Conservation (phyloP, 1,140 invertebrate species). For the Bilobella aurantiaca region DNA sequence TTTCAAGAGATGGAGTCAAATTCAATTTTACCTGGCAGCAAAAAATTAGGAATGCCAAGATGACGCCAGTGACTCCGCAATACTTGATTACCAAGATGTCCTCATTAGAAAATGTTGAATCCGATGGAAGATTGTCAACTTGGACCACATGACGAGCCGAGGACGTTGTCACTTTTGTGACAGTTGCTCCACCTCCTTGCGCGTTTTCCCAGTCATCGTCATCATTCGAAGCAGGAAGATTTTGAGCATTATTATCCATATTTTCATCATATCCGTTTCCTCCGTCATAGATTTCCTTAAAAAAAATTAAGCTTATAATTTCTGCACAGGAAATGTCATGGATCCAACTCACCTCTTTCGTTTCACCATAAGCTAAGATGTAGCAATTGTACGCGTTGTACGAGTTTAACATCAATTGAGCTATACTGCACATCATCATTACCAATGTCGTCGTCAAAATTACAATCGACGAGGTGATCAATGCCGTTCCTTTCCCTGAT, state of each 20-base stretch:
- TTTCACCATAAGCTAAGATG: conserved; percentile 30
- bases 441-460: conserved; percentile 33
- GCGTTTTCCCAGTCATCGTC: conserved; percentile 9
- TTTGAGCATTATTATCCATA: background rate
- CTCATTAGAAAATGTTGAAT: conserved; percentile 19
- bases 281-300: background rate
- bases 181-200: background rate
- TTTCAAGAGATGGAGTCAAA: too few relatives aligned
- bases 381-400: conserved; percentile 35
- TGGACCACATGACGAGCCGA: background rate
- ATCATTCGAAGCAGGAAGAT: conserved; percentile 11
- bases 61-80: conserved; percentile 25
- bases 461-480: conserved; percentile 31
- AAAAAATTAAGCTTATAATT: background rate
- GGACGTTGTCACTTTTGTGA: background rate
- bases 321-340: background rate
- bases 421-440: conserved; percentile 27
- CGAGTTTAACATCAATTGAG: conserved; percentile 25
- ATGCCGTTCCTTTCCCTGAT: conserved; percentile 16
- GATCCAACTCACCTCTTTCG: background rate
- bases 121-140: conserved; percentile 12
- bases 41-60: conserved; percentile 29
- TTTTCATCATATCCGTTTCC: background rate
- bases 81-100: conserved; percentile 31
- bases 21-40: conserved; percentile 31